Evolutionary conservation across 30 jellyfish, hydroid and myxozoan genomes (phyloP), one percentile per base, ranked within the genome.

Genomic region (Turritopsis rubra): DNA sequence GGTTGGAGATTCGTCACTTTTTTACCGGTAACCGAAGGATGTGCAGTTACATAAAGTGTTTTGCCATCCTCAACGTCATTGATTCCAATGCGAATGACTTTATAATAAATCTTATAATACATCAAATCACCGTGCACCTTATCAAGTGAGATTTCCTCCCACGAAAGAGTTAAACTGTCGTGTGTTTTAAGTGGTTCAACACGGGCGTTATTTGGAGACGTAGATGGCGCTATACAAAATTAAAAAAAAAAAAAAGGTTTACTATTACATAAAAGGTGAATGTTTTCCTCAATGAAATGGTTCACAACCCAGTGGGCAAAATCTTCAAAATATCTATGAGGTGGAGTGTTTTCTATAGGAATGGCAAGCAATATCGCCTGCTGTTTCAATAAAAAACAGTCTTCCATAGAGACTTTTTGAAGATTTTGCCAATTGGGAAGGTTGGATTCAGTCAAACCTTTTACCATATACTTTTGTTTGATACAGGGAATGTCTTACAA

Each of bases 91-190:
- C 18, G 30, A 25, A 70, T 41, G 65, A 27, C 52, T 65, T 27
- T 21, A 71, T 82, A 82, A n/a, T 65, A 20, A 66, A 82, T 71
- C 86, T 82, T 75, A 81, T 72, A 84, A 3, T 30, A 7, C 26
- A 41, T 19, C 54, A 84, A 74, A 52, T 84, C 90, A 72, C 90
- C 90, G 70, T 66, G 72, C 13, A 84, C 25, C 18, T 74, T 26
- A 20, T 72, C 88, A 21, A 75, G 19, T 16, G 90, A 89, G n/a
- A 71, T 82, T 8, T 18, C 81, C 5, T 73, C 27, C 90, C 90
- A 84, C 21, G 52, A 41, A 0, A 84, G n/a, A 9, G 70, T 31
- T 8, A 84, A 21, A 41, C 82, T 53, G 81, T 80, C 81, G 1
- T 80, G 87, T 53, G 83, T 80, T 80, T 65, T 53, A 24, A 16